phyloP scores from a whole-genome alignment of 2,888 invertebrate genomes.

The Gonocerus acuteangulatus region DNA sequence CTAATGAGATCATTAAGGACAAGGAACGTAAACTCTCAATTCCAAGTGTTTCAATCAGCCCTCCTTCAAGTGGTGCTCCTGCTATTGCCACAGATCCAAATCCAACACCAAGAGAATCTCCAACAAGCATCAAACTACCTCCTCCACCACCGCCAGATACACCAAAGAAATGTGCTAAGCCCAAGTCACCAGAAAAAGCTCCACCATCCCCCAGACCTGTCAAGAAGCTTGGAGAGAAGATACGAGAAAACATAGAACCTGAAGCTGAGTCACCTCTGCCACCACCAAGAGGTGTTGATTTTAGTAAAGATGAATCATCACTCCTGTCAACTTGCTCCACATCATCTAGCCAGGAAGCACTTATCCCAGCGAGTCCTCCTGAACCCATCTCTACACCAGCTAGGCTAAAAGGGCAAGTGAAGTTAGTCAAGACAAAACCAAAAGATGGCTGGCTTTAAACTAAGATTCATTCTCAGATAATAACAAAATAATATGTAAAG shows the following conservation, averaged over 20 bases:
- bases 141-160: background rate
- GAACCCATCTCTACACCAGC: slow-evolving; percentile 3
- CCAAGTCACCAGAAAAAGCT: background rate
- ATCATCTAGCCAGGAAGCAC: slow-evolving; percentile 15
- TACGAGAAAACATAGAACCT: background rate
- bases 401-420: slow-evolving; percentile 9
- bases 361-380: slow-evolving; percentile 9
- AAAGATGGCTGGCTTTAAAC: slow-evolving; percentile 21
- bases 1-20: background rate
- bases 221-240: background rate
- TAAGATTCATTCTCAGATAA: no score
- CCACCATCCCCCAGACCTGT: background rate
- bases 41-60: background rate
- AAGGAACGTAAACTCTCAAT: background rate
- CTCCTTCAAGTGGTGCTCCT: background rate
- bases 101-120: background rate
- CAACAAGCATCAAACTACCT: background rate
- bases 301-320: background rate
- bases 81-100: background rate
- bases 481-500: no score
- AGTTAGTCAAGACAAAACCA: slow-evolving; percentile 5
- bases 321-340: background rate
- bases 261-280: no score
- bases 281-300: background rate
- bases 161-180: background rate